phyloP scores from a whole-genome alignment of 2,797 vertebrate species.

The Melanotaenia maccullochi region DNA sequence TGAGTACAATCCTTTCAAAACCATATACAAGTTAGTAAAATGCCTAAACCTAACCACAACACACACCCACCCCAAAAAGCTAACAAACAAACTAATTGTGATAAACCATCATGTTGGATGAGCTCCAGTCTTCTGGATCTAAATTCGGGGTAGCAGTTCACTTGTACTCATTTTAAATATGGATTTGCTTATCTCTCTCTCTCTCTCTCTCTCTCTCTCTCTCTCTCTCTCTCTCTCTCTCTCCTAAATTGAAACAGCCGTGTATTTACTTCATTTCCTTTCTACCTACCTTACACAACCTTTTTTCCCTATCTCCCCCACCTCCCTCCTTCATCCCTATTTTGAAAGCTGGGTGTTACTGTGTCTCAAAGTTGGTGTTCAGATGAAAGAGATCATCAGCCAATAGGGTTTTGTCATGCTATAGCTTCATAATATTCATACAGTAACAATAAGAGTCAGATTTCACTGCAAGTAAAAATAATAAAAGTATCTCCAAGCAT shows the following conservation, averaged over 20 bases:
- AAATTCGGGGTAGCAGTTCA: background rate
- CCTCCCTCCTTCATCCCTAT: background rate
- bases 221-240: background rate
- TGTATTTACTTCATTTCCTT: no score
- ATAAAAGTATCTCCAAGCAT: background rate
- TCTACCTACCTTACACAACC: no score
- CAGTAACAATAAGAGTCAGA: slow-evolving; percentile 3
- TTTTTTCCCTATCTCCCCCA: no score
- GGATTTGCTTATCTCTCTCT: background rate
- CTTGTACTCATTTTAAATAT: background rate
- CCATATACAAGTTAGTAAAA: background rate
- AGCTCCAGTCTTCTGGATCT: background rate
- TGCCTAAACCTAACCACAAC: background rate
- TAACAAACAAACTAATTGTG: background rate
- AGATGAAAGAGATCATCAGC: slow-evolving; percentile 4
- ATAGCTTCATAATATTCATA: slow-evolving; percentile 16
- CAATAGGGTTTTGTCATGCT: slow-evolving; percentile 24
- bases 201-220: no score
- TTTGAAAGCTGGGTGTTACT: background rate
- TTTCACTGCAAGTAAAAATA: background rate
- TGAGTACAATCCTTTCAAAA: background rate
- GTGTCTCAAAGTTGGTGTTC: background rate
- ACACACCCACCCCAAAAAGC: no score
- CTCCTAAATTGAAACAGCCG: background rate
- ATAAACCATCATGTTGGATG: no score